Evolutionary conservation across 2,888 invertebrate species (phyloP).

Genomic region (Phalera bucephala): DNA sequence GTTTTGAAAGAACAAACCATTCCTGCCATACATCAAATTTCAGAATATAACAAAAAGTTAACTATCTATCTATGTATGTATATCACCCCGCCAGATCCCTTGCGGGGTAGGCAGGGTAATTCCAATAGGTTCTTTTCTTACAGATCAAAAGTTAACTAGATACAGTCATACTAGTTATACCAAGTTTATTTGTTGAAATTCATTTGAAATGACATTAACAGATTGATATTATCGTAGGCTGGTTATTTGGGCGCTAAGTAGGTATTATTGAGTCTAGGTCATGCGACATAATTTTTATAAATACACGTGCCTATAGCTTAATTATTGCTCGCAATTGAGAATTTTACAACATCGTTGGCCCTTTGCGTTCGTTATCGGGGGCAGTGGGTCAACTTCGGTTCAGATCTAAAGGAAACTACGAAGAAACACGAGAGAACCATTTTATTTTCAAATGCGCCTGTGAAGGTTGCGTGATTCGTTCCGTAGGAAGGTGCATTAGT

Average conservation of each 20-base stretch:
- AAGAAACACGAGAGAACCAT: slow-evolving; percentile 48
- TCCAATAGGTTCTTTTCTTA: too few relatives aligned
- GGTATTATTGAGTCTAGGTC: slow-evolving; percentile 9
- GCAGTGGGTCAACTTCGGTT: slow-evolving; percentile 62
- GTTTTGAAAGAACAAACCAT: too few relatives aligned
- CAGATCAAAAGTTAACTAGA: too few relatives aligned
- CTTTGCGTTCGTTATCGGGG: slow-evolving; percentile 45
- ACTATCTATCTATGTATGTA: too few relatives aligned
- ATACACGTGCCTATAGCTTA: slow-evolving; percentile 1
- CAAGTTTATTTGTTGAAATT: too few relatives aligned
- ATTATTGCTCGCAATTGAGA: too few relatives aligned
- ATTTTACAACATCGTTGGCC: slow-evolving; percentile 27
- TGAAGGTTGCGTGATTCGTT: slow-evolving; percentile 46
- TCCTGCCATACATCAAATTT: too few relatives aligned
- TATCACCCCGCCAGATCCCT: too few relatives aligned
- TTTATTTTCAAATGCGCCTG: slow-evolving; percentile 46
- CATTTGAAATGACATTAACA: too few relatives aligned
- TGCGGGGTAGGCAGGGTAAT: too few relatives aligned
- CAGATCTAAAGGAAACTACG: slow-evolving; percentile 53
- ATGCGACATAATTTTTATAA: slow-evolving; percentile 13
- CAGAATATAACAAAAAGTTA: too few relatives aligned
- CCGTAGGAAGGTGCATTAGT: slow-evolving; percentile 24
- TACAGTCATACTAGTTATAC: too few relatives aligned
- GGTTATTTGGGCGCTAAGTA: not conserved
- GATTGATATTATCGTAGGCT: slow-evolving; percentile 6